Percentiles rank a stretch among this genome's conserved stretches.
Conservation (phyloP, 2,888 invertebrate genomes). For the Tigriopus californicus region DNA sequence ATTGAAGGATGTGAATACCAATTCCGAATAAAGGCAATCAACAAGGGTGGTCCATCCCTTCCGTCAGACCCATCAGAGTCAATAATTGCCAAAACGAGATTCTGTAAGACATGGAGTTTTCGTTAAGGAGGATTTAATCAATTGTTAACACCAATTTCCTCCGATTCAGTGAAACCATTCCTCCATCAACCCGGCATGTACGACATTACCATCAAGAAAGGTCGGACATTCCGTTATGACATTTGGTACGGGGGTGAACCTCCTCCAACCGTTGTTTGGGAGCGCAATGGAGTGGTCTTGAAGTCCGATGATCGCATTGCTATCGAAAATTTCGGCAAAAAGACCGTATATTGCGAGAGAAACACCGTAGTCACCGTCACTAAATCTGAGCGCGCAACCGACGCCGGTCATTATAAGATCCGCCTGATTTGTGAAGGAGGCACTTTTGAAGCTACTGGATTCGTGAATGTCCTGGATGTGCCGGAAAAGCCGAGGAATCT, state of each 20-base stretch:
- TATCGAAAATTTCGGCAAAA: slow-evolving; percentile 25
- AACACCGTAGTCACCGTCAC: slow-evolving; percentile 77
- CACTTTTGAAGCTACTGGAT: slow-evolving; percentile 29
- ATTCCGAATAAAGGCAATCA: slow-evolving; percentile 78
- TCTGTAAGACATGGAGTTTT: slow-evolving; percentile 35
- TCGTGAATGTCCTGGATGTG: slow-evolving; percentile 33
- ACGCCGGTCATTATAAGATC: slow-evolving; percentile 33
- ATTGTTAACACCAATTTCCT: background rate
- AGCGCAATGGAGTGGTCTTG: slow-evolving; percentile 53
- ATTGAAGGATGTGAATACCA: slow-evolving; percentile 85
- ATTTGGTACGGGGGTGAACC: slow-evolving; percentile 95
- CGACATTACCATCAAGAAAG: slow-evolving; percentile 74
- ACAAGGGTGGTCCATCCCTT: slow-evolving; percentile 31
- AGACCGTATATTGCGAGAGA: slow-evolving; percentile 39
- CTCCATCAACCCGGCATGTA: slow-evolving; percentile 32
- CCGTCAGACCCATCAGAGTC: slow-evolving; percentile 25
- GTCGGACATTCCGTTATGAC: slow-evolving; percentile 77
- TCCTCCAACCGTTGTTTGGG: slow-evolving; percentile 81
- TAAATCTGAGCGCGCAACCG: slow-evolving; percentile 33
- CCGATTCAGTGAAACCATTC: slow-evolving; percentile 35
- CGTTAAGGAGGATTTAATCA: background rate
- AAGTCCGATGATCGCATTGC: slow-evolving; percentile 28
- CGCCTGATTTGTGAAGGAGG: slow-evolving; percentile 34
- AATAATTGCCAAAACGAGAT: slow-evolving; percentile 81
- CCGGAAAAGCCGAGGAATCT: slow-evolving; percentile 19